These are phyloP conservation scores for Mamestra configurata DNA, from an alignment of 1,140 invertebrate species.

Conservation along the genomic window DNA sequence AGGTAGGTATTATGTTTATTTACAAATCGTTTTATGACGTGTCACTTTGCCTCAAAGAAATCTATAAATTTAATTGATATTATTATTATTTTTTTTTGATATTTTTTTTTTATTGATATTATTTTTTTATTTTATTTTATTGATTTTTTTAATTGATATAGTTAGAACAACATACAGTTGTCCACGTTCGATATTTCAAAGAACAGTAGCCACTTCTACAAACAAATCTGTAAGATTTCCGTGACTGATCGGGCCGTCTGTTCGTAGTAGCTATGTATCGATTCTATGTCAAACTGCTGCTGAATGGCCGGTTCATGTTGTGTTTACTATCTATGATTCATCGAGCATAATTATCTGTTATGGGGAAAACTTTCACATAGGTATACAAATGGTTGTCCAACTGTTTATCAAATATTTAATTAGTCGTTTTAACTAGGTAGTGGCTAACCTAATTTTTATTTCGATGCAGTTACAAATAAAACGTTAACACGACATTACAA, in stretches of 20 bases:
- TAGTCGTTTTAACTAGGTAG: neutral
- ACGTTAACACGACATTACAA: neutral
- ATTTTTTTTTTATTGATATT: too few species aligned
- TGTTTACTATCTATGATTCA: constrained; percentile 36
- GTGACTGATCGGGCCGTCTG: neutral
- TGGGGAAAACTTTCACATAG: neutral
- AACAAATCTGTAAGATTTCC: neutral
- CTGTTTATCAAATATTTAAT: neutral
- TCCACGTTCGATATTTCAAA: neutral
- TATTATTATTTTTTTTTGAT: too few species aligned
- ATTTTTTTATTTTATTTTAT: too few species aligned
- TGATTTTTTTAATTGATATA: neutral
- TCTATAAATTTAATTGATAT: too few species aligned
- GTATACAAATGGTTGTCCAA: neutral
- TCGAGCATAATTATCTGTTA: neutral
- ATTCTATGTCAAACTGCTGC: constrained; percentile 9
- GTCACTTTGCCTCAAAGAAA: too few species aligned
- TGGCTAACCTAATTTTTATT: too few species aligned
- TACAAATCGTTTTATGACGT: too few species aligned
- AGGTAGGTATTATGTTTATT: too few species aligned
- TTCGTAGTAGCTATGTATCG: constrained; percentile 8
- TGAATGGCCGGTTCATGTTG: constrained; percentile 11
- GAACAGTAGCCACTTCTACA: neutral
- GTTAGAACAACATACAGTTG: too few species aligned
- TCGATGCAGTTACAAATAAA: neutral